Base-by-base conservation (phyloP, 2,797 vertebrate species). In the Sebastes oblongus region DNA sequence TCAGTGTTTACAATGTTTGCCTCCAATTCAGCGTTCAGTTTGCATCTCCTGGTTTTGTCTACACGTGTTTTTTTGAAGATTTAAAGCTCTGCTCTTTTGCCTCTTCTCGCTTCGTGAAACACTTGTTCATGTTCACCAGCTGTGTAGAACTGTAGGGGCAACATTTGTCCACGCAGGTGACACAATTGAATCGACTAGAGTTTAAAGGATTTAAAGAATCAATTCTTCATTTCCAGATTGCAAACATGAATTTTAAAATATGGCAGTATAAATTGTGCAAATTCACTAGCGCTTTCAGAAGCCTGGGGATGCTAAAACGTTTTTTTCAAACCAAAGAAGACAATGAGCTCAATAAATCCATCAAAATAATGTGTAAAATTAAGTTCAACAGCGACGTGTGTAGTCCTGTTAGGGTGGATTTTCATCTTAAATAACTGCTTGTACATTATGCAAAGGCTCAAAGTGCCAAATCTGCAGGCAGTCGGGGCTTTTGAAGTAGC, bases 381-480 rank as follows among this genome's bases (percentile, higher is more conserved):
- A 64, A 30, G 54, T 42, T 86, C 58, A 55, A 61, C 56, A 75
- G 72, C 4, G 13, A 32, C 24, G 13, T 34, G 72, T 69, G 62
- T 54, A 64, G 72, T 67, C 72, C 65, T 82, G 54, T 71, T 61
- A 42, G 78, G 68, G 67, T 56, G 77, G 87, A 75, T 90, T 89
- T 86, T 81, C 77, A 73, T 88, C 79, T 83, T 77, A 71, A 84
- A 87, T 78, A 74, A 80, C 67, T 72, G 77, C 71, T 66, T 66
- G 68, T 77, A 73, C 80, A 86, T 91, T 83, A 81, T 87, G 80
- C 83, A 88, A 60, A 74, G 39, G 27, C 77, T 83, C 66, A 86
- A 78, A 85, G 87, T 77, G 80, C 68, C 81, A 72, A 66, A 83
- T 82, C 88, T 79, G 83, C 85, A 85, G 86, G 83, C 88, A 67